Evolutionary conservation across 2,888 invertebrate species (phyloP), one percentile per base, ranked within the genome.

Genomic region (Rhingia rostrata): DNA sequence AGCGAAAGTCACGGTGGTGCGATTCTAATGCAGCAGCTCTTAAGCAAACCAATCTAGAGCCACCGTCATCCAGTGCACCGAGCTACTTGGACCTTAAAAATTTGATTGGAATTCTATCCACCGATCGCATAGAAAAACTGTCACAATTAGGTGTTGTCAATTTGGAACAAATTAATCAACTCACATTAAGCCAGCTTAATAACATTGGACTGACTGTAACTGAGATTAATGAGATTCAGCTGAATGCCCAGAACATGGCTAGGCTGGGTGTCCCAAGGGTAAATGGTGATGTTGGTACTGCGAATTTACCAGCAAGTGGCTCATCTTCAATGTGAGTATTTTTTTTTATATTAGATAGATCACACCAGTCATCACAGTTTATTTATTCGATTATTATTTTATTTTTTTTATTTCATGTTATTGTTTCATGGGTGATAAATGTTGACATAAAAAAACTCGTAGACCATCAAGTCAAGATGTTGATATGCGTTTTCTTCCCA

Each of bases 161-260:
- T 90, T 91, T 94, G 88, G 93, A 94, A 87, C 94, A 94, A 87
- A 90, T 94, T 86, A 92, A 93, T 84, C 93, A 94, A 88, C 90
- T 94, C 72, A 94, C 94, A 53, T 93, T 94, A 77, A 92, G 93
- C 41, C 94, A 94, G 87, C 89, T 94, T 54, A 94, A 93, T 88
- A 93, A 92, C 88, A 93, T 94, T 87, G 94, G 94, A 10, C 91
- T 94, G 64, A 93, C 93, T 4, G 90, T 94, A 72, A 92, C 92
- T 87, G 94, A 94, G 90, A 93, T 94, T 63, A 93, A 93, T 39
- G 94, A 94, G 88, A 93, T 94, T 86, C 94, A 94, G 88, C 89
- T 93, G 72, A 94, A 93, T 89, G 93, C 94, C 6, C 92, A 93
- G 91, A 93, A 92, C 87, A 93, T 93, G 88, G 93, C 93, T 88